Evolutionary conservation across 2,797 vertebrate genomes (phyloP).

Genomic region (Coracias cyanogaster): DNA sequence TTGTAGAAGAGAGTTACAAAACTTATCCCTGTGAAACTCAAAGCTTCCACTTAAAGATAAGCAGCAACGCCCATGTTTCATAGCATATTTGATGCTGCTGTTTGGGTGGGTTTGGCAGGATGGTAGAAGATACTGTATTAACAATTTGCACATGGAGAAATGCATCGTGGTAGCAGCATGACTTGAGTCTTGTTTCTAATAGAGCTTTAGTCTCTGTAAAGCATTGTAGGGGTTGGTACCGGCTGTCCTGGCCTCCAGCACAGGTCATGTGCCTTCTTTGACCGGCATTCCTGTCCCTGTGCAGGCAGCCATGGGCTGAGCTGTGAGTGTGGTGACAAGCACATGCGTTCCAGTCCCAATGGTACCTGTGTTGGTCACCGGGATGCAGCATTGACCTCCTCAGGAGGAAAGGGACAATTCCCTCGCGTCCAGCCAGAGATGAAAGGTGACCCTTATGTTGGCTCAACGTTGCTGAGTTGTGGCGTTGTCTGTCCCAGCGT

Average conservation of each 20-base stretch:
- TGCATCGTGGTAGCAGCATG: not conserved
- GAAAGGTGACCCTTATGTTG: not conserved
- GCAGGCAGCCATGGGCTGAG: not conserved
- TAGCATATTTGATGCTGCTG: not conserved
- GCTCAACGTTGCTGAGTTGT: not conserved
- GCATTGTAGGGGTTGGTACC: not conserved
- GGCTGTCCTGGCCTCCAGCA: fast-evolving
- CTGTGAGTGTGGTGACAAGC: fast-evolving
- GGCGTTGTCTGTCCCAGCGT: not conserved
- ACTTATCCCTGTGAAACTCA: not conserved
- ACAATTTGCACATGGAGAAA: not conserved
- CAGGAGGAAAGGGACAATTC: not conserved
- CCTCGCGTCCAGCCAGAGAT: fast-evolving
- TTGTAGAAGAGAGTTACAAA: not conserved
- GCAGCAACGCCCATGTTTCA: not conserved
- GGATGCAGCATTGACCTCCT: not conserved
- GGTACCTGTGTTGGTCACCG: not conserved
- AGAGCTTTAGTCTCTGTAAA: not conserved
- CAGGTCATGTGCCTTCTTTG: not conserved
- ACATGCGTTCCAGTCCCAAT: fast-evolving
- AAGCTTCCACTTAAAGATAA: not conserved
- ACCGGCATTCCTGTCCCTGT: fast-evolving
- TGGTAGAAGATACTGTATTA: not conserved
- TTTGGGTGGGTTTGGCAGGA: not conserved
- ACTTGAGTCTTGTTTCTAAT: not conserved